phyloP scores from a whole-genome alignment of 2,113 vertebrate species.

The Pterocles burchelli region DNA sequence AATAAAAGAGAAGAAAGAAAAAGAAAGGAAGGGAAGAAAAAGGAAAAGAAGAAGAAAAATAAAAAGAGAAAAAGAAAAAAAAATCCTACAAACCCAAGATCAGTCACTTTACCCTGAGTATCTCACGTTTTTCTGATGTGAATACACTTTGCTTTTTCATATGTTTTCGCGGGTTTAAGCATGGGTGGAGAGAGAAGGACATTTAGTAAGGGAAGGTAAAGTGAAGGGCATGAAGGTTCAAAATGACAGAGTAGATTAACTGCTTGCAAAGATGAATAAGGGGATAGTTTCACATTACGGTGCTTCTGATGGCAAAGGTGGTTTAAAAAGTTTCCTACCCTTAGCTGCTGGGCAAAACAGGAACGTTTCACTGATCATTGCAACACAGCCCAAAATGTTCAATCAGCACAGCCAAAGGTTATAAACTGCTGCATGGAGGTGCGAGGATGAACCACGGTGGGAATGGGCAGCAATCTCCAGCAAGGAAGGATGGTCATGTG shows the following conservation, averaged over 20 bases:
- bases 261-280: background rate
- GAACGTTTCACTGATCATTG: background rate
- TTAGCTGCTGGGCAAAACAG: background rate
- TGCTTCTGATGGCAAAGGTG: background rate
- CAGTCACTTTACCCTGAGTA: background rate
- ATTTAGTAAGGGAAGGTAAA: background rate
- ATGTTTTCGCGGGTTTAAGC: background rate
- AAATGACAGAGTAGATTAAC: background rate
- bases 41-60: no score
- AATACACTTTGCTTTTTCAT: background rate
- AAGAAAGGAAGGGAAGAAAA: no score
- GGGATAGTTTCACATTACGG: background rate
- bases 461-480: background rate
- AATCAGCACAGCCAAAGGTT: background rate
- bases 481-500: accelerated
- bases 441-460: background rate
- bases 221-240: background rate
- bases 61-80: background rate
- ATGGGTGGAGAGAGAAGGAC: background rate
- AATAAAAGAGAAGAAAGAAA: background rate
- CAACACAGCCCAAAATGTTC: background rate
- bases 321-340: background rate
- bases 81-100: background rate
- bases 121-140: background rate
- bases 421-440: background rate